phyloP scores from a whole-genome alignment of 2,797 vertebrate genomes.

The Melanogrammus aeglefinus region DNA sequence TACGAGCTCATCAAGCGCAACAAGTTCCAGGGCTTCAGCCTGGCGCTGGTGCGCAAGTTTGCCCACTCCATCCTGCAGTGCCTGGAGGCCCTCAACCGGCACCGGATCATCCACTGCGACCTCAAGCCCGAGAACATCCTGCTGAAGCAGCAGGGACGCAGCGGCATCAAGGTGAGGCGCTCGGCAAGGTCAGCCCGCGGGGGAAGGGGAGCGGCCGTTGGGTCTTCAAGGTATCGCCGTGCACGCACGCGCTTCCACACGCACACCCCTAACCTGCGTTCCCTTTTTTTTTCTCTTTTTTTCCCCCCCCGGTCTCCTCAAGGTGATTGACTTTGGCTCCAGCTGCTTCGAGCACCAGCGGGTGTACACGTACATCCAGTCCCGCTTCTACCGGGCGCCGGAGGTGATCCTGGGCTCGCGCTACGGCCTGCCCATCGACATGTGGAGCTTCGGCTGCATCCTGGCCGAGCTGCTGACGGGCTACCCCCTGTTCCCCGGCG shows the following conservation, averaged over 20 bases:
- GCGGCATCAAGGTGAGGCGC: constrained; percentile 87
- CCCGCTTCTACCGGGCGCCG: constrained; percentile 93
- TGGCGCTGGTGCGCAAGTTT: constrained; percentile 97
- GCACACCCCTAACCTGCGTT: background rate
- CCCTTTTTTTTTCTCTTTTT: background rate
- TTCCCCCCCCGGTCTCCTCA: background rate
- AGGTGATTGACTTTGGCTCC: constrained; percentile 96
- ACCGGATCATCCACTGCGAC: constrained; percentile 98
- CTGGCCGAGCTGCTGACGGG: constrained; percentile 95
- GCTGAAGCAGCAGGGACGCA: constrained; percentile 93
- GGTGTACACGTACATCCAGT: constrained; percentile 98
- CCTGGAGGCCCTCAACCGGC: constrained; percentile 87
- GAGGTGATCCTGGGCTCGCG: constrained; percentile 93
- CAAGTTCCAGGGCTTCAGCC: constrained; percentile 98
- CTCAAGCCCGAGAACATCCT: constrained; percentile 98
- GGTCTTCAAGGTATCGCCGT: too few species aligned
- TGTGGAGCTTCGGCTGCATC: constrained; percentile 99
- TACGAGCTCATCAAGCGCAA: constrained; percentile 99
- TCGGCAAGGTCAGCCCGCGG: too few species aligned
- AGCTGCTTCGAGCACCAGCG: constrained; percentile 98
- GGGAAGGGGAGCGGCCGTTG: too few species aligned
- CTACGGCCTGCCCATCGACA: constrained; percentile 95
- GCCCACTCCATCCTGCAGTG: constrained; percentile 98
- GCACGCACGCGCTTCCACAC: too few species aligned
- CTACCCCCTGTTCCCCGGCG: constrained; percentile 93